A percentile compares a stretch with the other conserved stretches of the same genome.
These are phyloP conservation scores for Andrena hattorfiana DNA, from an alignment of 2,888 invertebrate species.

Conservation along the genomic window DNA sequence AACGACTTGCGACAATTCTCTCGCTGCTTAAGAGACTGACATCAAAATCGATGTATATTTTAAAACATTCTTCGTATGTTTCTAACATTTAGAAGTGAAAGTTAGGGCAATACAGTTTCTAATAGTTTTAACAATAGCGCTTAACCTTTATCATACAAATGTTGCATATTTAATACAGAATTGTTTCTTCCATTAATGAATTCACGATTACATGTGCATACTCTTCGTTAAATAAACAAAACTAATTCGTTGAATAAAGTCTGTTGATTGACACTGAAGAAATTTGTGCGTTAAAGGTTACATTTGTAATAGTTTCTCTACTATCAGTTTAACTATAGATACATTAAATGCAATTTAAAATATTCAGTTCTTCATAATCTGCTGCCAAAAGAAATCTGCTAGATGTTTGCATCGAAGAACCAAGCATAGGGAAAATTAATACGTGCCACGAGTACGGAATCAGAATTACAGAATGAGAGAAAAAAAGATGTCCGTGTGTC, in stretches of 20 bases:
- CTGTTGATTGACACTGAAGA: background rate
- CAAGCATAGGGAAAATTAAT: too few relatives aligned
- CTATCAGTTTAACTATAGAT: background rate
- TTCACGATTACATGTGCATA: too few relatives aligned
- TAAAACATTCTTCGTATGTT: background rate
- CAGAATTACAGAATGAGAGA: background rate
- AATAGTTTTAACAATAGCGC: background rate
- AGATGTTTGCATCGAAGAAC: conserved; percentile 1
- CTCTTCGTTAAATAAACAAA: too few relatives aligned
- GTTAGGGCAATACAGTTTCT: background rate
- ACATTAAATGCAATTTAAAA: background rate
- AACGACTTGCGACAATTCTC: conserved; percentile 1
- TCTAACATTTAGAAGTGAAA: background rate
- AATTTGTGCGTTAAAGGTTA: conserved; percentile 16
- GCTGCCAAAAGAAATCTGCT: background rate
- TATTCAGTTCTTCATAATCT: background rate
- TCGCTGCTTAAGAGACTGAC: conserved; percentile 2
- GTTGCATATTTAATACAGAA: background rate
- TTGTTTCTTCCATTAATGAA: background rate
- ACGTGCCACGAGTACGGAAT: background rate
- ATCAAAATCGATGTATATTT: conserved; percentile 17
- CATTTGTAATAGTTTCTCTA: conserved; percentile 1
- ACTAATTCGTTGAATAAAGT: background rate
- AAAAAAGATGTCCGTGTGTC: too few relatives aligned
- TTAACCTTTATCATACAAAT: conserved; percentile 28